A percentile compares a stretch with the other conserved stretches of the same genome.
Evolutionary conservation across 2,888 invertebrate species (phyloP).

Genomic region (Beris chalybata): DNA sequence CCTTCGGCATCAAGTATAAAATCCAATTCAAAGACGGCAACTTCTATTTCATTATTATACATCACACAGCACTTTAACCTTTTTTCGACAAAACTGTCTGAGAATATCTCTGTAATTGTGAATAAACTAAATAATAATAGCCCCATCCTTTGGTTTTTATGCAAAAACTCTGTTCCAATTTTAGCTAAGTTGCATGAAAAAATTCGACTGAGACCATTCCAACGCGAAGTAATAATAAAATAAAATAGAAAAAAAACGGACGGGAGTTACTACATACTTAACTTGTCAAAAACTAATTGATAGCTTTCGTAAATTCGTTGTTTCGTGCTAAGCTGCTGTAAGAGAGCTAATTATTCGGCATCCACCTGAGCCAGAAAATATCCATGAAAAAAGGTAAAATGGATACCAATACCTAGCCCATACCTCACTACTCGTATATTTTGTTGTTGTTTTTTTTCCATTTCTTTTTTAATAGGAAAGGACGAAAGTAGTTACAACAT

Average conservation of each 20-base stretch:
- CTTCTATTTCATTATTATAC: background rate
- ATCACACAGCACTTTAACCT: no score
- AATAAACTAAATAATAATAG: background rate
- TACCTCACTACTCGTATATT: no score
- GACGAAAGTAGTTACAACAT: no score
- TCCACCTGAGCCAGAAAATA: constrained; percentile 17
- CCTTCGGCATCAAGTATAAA: constrained; percentile 9
- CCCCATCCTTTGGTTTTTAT: constrained; percentile 1
- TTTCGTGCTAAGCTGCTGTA: constrained; percentile 13
- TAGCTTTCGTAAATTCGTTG: constrained; percentile 8
- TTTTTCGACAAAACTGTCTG: background rate
- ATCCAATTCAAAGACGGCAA: constrained; percentile 3
- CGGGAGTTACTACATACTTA: background rate
- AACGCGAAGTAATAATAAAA: constrained; percentile 5
- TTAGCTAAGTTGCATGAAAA: background rate
- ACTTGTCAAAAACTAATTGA: constrained; percentile 20
- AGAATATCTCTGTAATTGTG: background rate
- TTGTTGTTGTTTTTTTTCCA: no score
- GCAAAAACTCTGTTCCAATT: background rate
- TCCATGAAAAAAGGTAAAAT: no score
- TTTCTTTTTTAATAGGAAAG: no score
- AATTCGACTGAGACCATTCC: background rate
- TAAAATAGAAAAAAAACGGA: background rate
- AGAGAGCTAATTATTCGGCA: constrained; percentile 11
- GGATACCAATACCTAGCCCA: no score